Conservation (phyloP, 2,113 vertebrate genomes). For the Thermophis baileyi region DNA sequence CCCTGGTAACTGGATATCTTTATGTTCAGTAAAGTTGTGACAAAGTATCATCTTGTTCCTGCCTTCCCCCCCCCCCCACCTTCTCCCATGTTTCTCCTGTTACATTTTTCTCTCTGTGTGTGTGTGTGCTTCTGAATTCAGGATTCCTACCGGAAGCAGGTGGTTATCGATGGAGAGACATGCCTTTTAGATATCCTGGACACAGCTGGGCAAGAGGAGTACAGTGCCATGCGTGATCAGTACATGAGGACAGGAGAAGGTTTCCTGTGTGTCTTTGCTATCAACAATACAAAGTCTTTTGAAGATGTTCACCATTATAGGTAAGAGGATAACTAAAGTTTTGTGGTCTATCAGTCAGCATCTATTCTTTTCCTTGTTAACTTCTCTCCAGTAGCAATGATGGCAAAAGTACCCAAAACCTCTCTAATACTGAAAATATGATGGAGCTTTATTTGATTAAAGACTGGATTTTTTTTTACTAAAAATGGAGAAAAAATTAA, state of each 20-base stretch:
- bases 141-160: slow-evolving; percentile 70
- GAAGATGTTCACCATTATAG: slow-evolving; percentile 83
- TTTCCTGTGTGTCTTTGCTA: slow-evolving; percentile 85
- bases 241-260: slow-evolving; percentile 85
- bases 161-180: slow-evolving; percentile 47
- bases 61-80: too few relatives aligned
- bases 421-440: neutral
- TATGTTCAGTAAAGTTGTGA: neutral
- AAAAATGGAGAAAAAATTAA: neutral
- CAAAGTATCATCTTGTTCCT: neutral
- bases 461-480: neutral
- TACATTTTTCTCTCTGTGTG: neutral
- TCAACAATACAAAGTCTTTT: slow-evolving; percentile 84
- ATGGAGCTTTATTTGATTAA: neutral
- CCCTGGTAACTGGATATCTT: neutral
- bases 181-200: slow-evolving; percentile 69
- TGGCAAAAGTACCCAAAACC: neutral
- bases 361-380: neutral
- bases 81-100: neutral
- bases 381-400: neutral
- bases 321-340: slow-evolving; percentile 47
- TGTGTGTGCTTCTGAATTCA: slow-evolving; percentile 26
- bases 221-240: slow-evolving; percentile 84
- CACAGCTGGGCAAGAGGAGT: slow-evolving; percentile 60
- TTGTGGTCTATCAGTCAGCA: neutral